Base-by-base conservation (phyloP, 1,140 invertebrate species). In the Steinernema khuongi region DNA sequence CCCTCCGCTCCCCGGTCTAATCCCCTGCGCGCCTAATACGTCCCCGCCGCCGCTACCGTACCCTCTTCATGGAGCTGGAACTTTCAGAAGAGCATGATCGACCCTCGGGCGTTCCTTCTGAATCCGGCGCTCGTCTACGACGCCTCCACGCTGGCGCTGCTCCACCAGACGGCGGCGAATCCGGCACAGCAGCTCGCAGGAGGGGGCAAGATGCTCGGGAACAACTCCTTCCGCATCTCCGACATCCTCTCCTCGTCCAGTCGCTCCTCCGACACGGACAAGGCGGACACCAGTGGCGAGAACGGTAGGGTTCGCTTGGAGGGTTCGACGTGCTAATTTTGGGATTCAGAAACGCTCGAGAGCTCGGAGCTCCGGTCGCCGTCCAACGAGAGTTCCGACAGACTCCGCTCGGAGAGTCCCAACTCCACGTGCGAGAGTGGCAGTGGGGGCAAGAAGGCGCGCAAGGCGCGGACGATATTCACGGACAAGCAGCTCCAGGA, bases 391-490 rank as follows among this genome's bases (percentile, higher is more conserved):
- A 60, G 50, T 22, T 60, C 50, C 11, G 50, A 60, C 7, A 14
- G 50, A 60, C 26, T 60, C 14, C 50, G 50, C 11, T 60, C 50
- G 2, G 50, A 60, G 22, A 60, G 50, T 22, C 50, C 50, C 14
- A 60, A 60, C 26, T 60, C 50, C 14, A 60, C 50, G 14, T 60
- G 50, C 50, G 50, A 60, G 22, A 60, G 50, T 22, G 19, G 50
- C 50, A 41, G 36, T n/a, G 50, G 50, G 26, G 50, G 50, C 7
- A 98, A 98, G 87, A 99, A 98, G 87, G 94, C 96, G 79, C 87
- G 96, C 26, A 99, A 98, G 88, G 96, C 96, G 0, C 87, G 96
- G 44, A 99, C 96, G 26, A 96, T 96, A 2, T 99, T 99, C 88
- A 97, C 96, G 11, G 96, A 99, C 88, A 92, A 96, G 83, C 96